Evolutionary conservation across 2,797 vertebrate species (phyloP), one percentile per base, ranked within the genome.

Genomic region (Tadarida brasiliensis): DNA sequence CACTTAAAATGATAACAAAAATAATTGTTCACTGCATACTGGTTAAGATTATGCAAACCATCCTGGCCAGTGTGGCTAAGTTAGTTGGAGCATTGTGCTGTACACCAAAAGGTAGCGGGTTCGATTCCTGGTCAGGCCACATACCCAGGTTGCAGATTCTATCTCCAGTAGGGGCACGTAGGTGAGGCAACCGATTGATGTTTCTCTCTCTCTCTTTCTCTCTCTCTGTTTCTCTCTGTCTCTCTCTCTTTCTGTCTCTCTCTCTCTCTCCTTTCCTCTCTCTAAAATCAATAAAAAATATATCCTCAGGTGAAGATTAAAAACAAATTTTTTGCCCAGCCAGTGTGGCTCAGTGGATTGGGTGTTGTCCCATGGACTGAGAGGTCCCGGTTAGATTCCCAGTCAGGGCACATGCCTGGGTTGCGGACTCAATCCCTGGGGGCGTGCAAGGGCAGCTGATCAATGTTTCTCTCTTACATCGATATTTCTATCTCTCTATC

Each of bases 1-100:
- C n/a, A 61, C 54, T 87, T 80, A 44, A 94, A 88, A 84, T 82
- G 8, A 81, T 51, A 83, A 54, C 47, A 91, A 87, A 96, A 86
- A 54, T 68, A 59, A 92, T 56, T 33, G 3, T 26, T 84, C 35
- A 35, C 39, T 71, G 70, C 9, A 78, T 49, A 19, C 2, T 76
- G 20, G 44, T 89, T 86, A 89, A 44, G 26, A 51, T 76, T 30
- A 63, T 35, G 12, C 56, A 94, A 95, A 47, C 33, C n/a, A 0
- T 11, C 17, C 65, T 68, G 65, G n/a, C 17, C n/a, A 20, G 20
- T 20, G 9, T 68, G 65, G 65, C 17, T 20, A 10, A 20, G n/a
- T 20, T 35, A n/a, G n/a, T 5, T 20, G n/a, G n/a, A 35, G 65
- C 65, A 35, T 68, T 17, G 0, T 11, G 33, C 65, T 7, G 1